Evolutionary conservation across 2,113 vertebrate species (phyloP), one percentile per base, ranked within the genome.

Genomic region (Scomber scombrus): DNA sequence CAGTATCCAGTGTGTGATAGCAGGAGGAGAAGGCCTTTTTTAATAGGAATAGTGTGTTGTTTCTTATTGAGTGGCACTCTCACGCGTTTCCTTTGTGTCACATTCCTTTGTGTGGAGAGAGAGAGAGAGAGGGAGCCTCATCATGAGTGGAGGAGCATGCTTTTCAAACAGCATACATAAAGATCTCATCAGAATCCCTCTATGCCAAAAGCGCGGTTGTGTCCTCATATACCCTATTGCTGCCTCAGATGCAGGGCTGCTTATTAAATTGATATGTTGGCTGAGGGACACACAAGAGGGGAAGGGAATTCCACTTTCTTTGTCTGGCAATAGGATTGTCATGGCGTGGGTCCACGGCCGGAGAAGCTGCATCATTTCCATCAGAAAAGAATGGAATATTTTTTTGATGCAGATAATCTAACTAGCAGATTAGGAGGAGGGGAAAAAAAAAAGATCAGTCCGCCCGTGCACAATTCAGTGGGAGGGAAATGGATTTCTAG

Each of bases 51-150:
- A 1, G 14, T 62, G 40, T 40, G 34, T 47, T 67, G 43, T 18
- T 21, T 50, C 18, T 9, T n/a, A 21, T 52, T 67, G 75, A 74
- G 34, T 71, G 3, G 52, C 55, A 78, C 69, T 60, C 74, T 71
- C 71, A 66, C 11, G 60, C 74, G 19, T 66, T 90, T 88, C 71
- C 87, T 90, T 89, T 93, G 91, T 93, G 88, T 88, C 71, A 72
- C 86, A 91, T 92, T 90, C 88, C 90, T 93, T 90, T 93, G 91
- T 93, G 90, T 89, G 56, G 63, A 13, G 75, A 12, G 75, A 29
- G 58, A 49, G 78, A 6, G 60, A 11, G 45, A 58, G 69, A 61
- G 81, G 13, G 57, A 76, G 83, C 23, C 56, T 70, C 9, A 21
- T 65, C 11, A 16, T 75, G 84, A 83, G 77, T 77, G 78, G 60